phyloP scores from a whole-genome alignment of 2,797 vertebrate genomes.

The Eidolon dupreanum region DNA sequence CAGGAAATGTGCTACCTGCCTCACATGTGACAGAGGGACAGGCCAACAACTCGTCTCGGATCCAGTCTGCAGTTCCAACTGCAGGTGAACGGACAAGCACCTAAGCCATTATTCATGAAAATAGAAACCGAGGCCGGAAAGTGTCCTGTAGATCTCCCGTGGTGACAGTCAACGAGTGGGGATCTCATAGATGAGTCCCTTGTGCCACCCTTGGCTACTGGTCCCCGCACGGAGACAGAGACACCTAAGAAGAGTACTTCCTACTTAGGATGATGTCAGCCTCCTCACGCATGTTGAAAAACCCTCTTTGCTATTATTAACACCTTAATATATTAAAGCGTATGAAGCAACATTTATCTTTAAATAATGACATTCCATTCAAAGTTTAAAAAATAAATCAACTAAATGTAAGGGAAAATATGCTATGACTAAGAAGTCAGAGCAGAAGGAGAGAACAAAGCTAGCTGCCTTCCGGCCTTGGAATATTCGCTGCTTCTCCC shows the following conservation, averaged over 20 bases:
- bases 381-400: neutral
- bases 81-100: neutral
- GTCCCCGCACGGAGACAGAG: neutral
- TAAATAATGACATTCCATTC: neutral
- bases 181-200: neutral
- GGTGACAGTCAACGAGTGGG: neutral
- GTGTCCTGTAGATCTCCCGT: neutral
- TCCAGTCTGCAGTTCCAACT: neutral
- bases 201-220: neutral
- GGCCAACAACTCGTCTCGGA: neutral
- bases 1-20: rapidly evolving
- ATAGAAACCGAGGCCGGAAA: neutral
- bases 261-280: neutral
- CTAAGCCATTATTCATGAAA: neutral
- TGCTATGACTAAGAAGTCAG: neutral
- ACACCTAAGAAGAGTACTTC: neutral
- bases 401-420: neutral
- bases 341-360: neutral
- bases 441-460: neutral
- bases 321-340: neutral
- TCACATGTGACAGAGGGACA: neutral
- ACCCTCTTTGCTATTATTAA: neutral
- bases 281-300: neutral
- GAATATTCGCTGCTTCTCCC: neutral
- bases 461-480: neutral